A percentile compares a stretch with the other conserved stretches of the same genome.
These are phyloP conservation scores for Anagyrus pseudococci DNA, from an alignment of 2,888 invertebrate genomes.

Conservation along the genomic window DNA sequence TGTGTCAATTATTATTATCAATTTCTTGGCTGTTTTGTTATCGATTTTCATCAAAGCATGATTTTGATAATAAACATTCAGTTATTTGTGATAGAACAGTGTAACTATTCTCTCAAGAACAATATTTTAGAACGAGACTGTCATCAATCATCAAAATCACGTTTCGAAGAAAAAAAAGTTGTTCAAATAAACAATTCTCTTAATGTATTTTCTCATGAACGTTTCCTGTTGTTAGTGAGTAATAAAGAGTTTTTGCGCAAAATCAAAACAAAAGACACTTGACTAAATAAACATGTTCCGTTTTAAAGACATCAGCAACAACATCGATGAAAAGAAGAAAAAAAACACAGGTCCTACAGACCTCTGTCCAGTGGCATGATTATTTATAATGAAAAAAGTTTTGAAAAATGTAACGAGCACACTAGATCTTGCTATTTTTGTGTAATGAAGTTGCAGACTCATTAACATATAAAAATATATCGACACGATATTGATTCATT, in stretches of 20 bases:
- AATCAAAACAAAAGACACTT: constrained; percentile 6
- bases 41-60: not conserved
- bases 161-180: not conserved
- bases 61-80: not conserved
- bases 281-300: constrained; percentile 15
- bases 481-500: constrained; percentile 2
- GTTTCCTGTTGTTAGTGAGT: constrained; percentile 22
- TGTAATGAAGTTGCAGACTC: constrained; percentile 14
- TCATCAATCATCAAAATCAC: not conserved
- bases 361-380: constrained; percentile 10
- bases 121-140: too few species aligned
- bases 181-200: constrained; percentile 10
- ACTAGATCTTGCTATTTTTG: constrained; percentile 19
- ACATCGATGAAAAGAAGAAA: constrained; percentile 25
- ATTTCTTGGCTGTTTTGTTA: not conserved
- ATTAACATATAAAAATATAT: constrained; percentile 19
- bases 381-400: constrained; percentile 13
- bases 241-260: constrained; percentile 1
- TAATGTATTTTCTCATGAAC: constrained; percentile 14
- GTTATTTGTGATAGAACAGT: too few species aligned
- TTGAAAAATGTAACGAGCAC: constrained; percentile 19
- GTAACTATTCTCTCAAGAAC: too few species aligned
- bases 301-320: constrained; percentile 29
- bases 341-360: constrained; percentile 32
- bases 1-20: not conserved